Evolutionary conservation across 2,113 vertebrate genomes (phyloP).

Genomic region (Furnarius figulus): DNA sequence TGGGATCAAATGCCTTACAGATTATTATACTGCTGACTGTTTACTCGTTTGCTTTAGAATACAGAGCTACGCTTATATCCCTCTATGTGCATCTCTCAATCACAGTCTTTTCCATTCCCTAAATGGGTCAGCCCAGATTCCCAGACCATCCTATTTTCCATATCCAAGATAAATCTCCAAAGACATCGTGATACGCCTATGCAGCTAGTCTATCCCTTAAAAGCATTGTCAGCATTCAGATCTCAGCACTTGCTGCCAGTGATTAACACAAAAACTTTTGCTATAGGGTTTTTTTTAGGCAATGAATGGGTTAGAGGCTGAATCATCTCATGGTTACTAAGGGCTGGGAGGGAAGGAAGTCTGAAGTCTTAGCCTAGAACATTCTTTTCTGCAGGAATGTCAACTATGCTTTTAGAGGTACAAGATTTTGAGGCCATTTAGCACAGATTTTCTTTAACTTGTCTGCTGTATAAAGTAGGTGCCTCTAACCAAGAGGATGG

Average conservation of each 20-base stretch:
- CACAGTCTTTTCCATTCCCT: neutral
- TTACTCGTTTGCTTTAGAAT: slow-evolving; percentile 73
- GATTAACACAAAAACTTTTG: neutral
- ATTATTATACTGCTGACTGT: slow-evolving; percentile 71
- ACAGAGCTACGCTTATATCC: slow-evolving; percentile 45
- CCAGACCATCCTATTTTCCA: slow-evolving; percentile 6
- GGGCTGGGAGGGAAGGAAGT: neutral
- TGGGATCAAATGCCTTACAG: slow-evolving; percentile 79
- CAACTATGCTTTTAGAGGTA: neutral
- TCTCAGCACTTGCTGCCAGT: neutral
- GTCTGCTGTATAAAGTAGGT: neutral
- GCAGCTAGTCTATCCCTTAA: neutral
- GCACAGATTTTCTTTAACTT: neutral
- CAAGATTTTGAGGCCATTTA: neutral
- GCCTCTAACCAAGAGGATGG: neutral
- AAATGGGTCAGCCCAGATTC: neutral
- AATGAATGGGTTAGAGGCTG: neutral
- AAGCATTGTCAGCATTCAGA: neutral
- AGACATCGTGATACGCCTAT: neutral
- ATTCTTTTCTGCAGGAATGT: neutral
- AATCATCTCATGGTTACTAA: neutral
- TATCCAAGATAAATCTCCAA: slow-evolving; percentile 3
- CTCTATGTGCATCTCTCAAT: neutral
- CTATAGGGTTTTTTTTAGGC: neutral
- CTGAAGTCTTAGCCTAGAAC: neutral